Evolutionary conservation across 2,888 invertebrate genomes (phyloP).

Genomic region (Callinectes sapidus): DNA sequence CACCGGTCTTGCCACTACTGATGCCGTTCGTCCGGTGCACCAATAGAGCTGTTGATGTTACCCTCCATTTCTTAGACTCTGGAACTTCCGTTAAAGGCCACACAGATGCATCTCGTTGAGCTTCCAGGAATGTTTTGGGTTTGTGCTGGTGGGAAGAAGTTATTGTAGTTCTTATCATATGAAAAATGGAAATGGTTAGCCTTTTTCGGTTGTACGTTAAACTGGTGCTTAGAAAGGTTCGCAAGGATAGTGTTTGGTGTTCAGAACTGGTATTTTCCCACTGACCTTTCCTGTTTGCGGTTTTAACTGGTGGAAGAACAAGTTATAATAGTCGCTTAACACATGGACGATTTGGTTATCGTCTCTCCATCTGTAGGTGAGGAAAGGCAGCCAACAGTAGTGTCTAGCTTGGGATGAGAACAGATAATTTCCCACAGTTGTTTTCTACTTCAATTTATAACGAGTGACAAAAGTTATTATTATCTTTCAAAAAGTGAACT

Average conservation of each 20-base stretch:
- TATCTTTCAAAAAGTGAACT: too few relatives aligned
- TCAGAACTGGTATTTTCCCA: too few relatives aligned
- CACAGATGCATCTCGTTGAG: neutral
- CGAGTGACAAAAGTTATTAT: too few relatives aligned
- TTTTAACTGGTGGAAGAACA: neutral
- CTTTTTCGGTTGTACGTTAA: neutral
- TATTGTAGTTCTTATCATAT: neutral
- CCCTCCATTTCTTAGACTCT: neutral
- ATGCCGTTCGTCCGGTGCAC: constrained; percentile 12
- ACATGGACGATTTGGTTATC: neutral
- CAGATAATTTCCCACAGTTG: too few relatives aligned
- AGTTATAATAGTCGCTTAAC: neutral
- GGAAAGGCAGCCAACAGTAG: too few relatives aligned
- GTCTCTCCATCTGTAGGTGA: neutral
- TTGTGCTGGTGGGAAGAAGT: neutral
- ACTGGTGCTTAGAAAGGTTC: neutral
- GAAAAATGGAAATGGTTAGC: neutral
- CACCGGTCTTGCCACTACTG: constrained; percentile 23
- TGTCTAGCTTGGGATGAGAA: neutral
- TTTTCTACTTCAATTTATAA: too few relatives aligned
- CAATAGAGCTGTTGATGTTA: constrained; percentile 12
- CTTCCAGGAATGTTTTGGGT: neutral
- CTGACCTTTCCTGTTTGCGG: neutral
- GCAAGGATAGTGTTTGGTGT: neutral
- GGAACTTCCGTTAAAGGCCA: neutral